Conservation (phyloP, 1,140 invertebrate genomes). For the Musca vetustissima region DNA sequence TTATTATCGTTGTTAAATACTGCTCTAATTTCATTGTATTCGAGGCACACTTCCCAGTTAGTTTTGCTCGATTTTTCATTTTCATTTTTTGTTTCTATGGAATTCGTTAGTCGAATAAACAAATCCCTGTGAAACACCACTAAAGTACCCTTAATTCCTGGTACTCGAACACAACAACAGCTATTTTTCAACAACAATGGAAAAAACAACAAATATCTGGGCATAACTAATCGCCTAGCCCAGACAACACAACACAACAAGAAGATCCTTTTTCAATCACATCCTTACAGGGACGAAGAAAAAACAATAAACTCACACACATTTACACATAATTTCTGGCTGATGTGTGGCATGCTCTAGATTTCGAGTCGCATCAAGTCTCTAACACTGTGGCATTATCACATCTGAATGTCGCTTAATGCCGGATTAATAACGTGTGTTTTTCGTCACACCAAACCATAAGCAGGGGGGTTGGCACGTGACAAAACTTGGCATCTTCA, state of each 20-base stretch:
- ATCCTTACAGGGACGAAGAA: no score
- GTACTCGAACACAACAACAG: neutral
- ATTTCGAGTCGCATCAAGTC: no score
- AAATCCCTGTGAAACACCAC: no score
- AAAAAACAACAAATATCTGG: neutral
- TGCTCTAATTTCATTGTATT: conserved; percentile 1
- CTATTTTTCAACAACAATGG: neutral
- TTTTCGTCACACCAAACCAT: conserved; percentile 12
- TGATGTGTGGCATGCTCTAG: no score
- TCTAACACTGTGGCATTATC: no score
- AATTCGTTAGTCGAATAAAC: no score
- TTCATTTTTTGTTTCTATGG: neutral
- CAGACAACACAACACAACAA: no score
- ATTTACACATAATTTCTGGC: no score
- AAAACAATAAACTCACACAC: no score
- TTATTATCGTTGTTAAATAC: neutral
- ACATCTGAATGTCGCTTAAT: neutral
- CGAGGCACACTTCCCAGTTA: neutral
- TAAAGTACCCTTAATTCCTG: no score
- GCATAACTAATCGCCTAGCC: neutral
- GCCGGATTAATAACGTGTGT: conserved; percentile 13
- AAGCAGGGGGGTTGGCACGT: conserved; percentile 5
- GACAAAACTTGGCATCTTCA: neutral
- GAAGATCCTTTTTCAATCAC: no score
- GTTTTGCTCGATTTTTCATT: conserved; percentile 20